phyloP scores from a whole-genome alignment of 2,113 vertebrate species.

The Pogona vitticeps region DNA sequence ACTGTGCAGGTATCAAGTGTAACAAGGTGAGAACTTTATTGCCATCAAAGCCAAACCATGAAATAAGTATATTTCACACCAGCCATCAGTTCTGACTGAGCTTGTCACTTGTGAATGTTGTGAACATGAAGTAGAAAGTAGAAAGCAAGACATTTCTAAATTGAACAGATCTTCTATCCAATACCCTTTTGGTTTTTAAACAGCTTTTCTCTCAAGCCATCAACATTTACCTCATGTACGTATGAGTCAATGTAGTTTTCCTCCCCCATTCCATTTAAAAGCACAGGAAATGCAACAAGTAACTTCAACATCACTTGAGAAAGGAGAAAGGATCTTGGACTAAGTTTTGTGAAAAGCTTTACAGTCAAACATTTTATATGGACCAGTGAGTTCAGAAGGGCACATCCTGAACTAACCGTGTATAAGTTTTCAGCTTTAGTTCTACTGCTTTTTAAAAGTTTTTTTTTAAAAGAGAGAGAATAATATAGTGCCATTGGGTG shows the following conservation, averaged over 20 bases:
- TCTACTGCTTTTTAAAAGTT: neutral
- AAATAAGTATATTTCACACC: neutral
- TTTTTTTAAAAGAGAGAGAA: no score
- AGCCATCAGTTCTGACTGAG: neutral
- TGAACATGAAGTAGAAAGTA: neutral
- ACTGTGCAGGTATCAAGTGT: neutral
- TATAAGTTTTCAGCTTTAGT: neutral
- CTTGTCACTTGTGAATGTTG: slow-evolving; percentile 8
- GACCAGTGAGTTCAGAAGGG: neutral
- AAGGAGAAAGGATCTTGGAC: slow-evolving; percentile 20
- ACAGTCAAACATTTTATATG: neutral
- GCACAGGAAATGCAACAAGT: slow-evolving; percentile 28
- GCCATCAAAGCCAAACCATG: neutral
- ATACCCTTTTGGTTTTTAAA: slow-evolving; percentile 10
- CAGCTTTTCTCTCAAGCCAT: slow-evolving; percentile 18
- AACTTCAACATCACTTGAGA: slow-evolving; percentile 26
- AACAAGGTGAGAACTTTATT: slow-evolving; percentile 14
- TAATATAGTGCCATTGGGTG: no score
- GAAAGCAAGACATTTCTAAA: slow-evolving; percentile 4
- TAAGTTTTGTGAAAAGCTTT: slow-evolving; percentile 1
- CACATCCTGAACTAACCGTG: neutral
- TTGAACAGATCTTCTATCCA: slow-evolving; percentile 4
- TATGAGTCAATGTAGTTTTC: slow-evolving; percentile 6
- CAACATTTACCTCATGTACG: slow-evolving; percentile 7
- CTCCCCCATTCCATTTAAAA: slow-evolving; percentile 20